phyloP scores from a whole-genome alignment of 2,113 vertebrate species.

The Amia ocellicauda region DNA sequence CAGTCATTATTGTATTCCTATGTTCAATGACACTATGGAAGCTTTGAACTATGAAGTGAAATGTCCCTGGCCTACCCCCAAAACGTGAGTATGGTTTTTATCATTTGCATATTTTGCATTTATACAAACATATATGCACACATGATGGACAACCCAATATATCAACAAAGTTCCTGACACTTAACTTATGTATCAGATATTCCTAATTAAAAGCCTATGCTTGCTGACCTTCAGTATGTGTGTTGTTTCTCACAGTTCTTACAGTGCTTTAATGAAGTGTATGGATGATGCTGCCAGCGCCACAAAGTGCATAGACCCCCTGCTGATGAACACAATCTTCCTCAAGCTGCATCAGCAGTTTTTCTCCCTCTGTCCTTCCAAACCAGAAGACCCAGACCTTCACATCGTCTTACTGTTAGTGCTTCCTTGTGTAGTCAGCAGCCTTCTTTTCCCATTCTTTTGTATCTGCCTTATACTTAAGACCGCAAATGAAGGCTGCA shows the following conservation, averaged over 20 bases:
- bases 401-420: slow-evolving; percentile 39
- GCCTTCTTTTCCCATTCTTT: slow-evolving; percentile 43
- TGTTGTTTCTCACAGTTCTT: slow-evolving; percentile 40
- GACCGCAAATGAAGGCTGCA: too few relatives aligned
- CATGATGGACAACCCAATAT: too few relatives aligned
- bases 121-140: too few relatives aligned
- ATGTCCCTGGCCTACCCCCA: slow-evolving; percentile 57
- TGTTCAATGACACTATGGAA: slow-evolving; percentile 49
- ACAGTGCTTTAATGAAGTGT: slow-evolving; percentile 46
- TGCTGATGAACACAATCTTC: slow-evolving; percentile 41
- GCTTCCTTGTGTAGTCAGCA: slow-evolving; percentile 35
- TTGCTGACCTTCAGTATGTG: not conserved
- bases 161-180: too few relatives aligned
- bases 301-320: slow-evolving; percentile 21
- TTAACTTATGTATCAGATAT: too few relatives aligned
- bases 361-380: slow-evolving; percentile 43
- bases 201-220: too few relatives aligned
- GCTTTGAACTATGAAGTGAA: slow-evolving; percentile 31
- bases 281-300: not conserved
- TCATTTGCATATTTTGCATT: too few relatives aligned
- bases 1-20: slow-evolving; percentile 37
- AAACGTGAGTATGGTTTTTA: slow-evolving; percentile 33
- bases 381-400: slow-evolving; percentile 38
- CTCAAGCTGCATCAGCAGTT: slow-evolving; percentile 49
- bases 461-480: slow-evolving; percentile 28